Evolutionary conservation across 2,113 vertebrate genomes (phyloP).

Genomic region (Xenus cinereus): DNA sequence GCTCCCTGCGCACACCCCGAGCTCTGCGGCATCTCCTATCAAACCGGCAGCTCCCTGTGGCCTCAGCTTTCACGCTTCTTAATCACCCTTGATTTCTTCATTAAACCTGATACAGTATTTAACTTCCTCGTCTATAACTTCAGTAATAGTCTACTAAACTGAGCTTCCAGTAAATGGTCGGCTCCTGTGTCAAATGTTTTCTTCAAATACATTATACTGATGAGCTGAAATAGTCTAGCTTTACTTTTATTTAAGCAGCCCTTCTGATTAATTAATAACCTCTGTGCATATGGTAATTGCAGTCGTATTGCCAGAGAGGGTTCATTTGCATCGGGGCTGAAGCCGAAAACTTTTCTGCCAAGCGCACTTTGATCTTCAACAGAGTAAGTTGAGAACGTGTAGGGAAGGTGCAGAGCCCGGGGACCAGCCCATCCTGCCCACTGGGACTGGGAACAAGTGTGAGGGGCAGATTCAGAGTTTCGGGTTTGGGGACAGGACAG

Average conservation of each 20-base stretch:
- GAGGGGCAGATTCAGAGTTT: not conserved
- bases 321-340: not conserved
- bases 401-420: not conserved
- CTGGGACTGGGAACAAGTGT: not conserved
- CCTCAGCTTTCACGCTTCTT: conserved; percentile 9
- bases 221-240: not conserved
- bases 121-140: not conserved
- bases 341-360: not conserved
- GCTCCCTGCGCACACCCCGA: accelerated
- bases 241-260: not conserved
- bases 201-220: not conserved
- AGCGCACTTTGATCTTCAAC: not conserved
- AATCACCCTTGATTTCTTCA: not conserved
- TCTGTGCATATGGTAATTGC: conserved; percentile 29
- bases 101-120: conserved; percentile 27
- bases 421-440: not conserved
- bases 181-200: not conserved
- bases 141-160: not conserved
- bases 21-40: not conserved
- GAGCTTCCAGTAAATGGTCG: not conserved
- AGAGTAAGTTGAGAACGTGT: not conserved
- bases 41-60: not conserved
- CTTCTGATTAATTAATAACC: conserved; percentile 26
- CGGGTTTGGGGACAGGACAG: not conserved
- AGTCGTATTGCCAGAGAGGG: not conserved